Base-by-base conservation (phyloP, 30 jellyfish, hydroid and myxozoan genomes). In the Euphysa ruthae region DNA sequence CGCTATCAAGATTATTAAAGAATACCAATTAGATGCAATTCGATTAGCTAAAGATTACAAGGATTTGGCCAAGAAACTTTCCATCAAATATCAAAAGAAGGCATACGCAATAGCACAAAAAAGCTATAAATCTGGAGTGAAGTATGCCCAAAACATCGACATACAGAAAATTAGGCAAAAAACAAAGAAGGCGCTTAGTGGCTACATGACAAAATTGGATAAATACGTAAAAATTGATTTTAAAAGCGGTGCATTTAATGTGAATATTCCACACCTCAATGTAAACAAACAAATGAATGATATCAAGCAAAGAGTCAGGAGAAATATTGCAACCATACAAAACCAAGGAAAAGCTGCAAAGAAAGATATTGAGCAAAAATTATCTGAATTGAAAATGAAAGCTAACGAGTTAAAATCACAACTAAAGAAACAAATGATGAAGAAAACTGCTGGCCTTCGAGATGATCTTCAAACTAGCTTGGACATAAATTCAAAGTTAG, bases 401-500 rank as follows among this genome's bases (percentile, higher is more conserved):
- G 57, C 71, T 19, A 75, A 56, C 5, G 44, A 56, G 44, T n/a
- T 56, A 30, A 56, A 28, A 44, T 16, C 24, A 22, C 69, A 56
- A 56, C 33, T 56, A 4, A 25, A 28, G 10, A 10, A 56, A 22
- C 69, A 56, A 30, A 74, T 74, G 77, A 61, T 91, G 71, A 71
- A 66, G 56, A 62, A 66, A 68, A 86, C 96, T 1, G 87, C 71
- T 13, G 96, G 79, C 56, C 24, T 86, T 12, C 94, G 96, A 26
- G 65, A 43, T 25, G 96, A 86, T 55, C 28, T 86, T 35, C 70
- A 57, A 58, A 25, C 62, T 3, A 65, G 90, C 61, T 43, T 61
- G 72, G 35, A 35, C 14, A 70, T 84, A 15, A 84, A 84, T 80
- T n/a, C 77, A 12, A 63, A 69, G 25, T 65, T 76, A 56, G 92